These are phyloP conservation scores for Castor canadensis DNA, from an alignment of 2,113 vertebrate species.

Conservation along the genomic window DNA sequence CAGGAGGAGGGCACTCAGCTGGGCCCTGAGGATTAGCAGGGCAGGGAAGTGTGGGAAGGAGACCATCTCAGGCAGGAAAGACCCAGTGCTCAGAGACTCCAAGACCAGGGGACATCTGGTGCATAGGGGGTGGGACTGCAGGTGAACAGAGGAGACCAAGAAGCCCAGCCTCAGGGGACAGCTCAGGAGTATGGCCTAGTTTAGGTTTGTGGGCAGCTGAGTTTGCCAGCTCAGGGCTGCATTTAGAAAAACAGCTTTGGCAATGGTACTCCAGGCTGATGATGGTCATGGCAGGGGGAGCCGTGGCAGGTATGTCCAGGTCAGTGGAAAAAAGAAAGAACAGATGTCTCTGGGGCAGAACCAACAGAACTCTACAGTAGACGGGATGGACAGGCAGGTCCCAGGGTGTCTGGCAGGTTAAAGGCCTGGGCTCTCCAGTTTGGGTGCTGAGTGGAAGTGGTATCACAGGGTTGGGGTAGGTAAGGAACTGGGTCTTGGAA, in stretches of 20 bases:
- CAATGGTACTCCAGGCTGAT: background rate
- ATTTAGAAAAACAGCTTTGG: slow-evolving; percentile 11
- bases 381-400: background rate
- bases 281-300: background rate
- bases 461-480: background rate
- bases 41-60: background rate
- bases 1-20: background rate
- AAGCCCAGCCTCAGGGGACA: background rate
- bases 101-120: background rate
- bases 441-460: background rate
- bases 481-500: background rate
- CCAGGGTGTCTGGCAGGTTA: background rate
- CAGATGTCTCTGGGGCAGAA: background rate
- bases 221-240: slow-evolving; percentile 32
- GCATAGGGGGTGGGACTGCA: too few relatives aligned
- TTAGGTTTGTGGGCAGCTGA: slow-evolving; percentile 28
- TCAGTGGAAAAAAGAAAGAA: background rate
- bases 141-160: background rate
- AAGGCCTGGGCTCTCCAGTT: background rate
- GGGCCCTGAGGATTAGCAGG: background rate
- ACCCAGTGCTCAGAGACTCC: background rate
- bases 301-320: background rate
- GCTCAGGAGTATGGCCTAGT: slow-evolving; percentile 55
- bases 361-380: background rate
- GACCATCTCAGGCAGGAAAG: background rate